Base-by-base conservation (phyloP, 2,113 vertebrate species). In the Alligator sinensis region DNA sequence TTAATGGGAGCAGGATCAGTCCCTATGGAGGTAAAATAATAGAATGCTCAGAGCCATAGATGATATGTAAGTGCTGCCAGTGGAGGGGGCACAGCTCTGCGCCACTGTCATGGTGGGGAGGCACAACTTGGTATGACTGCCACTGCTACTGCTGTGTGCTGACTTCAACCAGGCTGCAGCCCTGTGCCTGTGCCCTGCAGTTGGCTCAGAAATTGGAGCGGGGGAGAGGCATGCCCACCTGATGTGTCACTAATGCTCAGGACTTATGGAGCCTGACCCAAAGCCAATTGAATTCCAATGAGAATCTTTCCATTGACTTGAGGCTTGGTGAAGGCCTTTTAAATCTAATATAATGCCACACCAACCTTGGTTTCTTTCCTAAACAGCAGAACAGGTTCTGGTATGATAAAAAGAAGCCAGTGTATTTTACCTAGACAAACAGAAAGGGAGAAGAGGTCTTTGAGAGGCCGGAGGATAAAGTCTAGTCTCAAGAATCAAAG, bases 291-390 rank as follows among this genome's bases (percentile, higher is more conserved):
- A 70, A 70, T 17, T 34, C 47, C 30, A 21, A 12, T 21, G 17
- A 19, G 19, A 34, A 70, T 70, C 68, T 70, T 70, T 70, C 19
- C 68, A 72, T 72, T 72, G 30, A 72, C 30, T 34, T 72, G 68
- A 22, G 68, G 30, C 25, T 19, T 82, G 80, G 34, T 57, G 80
- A 87, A 92, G 82, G 88, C 34, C 82, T 95, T 11, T 84, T 63
- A 91, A 21, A 62, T 77, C 62, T 88, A 88, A 82, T 87, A 88
- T 88, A 88, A 57, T 91, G 81, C 62, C 47, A 86, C 75, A 24
- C 74, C 27, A 75, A 59, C 64, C 47, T 82, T 61, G 58, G 80
- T 79, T 66, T 55, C 6, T 92, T 92, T 93, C 61, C 78, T 70
- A 72, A 93, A 88, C 24, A 47, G 94, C 74, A 72, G 15, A 16